Evolutionary conservation across 2,113 vertebrate species (phyloP), one percentile per base, ranked within the genome.

Genomic region (Indicator maculatus): DNA sequence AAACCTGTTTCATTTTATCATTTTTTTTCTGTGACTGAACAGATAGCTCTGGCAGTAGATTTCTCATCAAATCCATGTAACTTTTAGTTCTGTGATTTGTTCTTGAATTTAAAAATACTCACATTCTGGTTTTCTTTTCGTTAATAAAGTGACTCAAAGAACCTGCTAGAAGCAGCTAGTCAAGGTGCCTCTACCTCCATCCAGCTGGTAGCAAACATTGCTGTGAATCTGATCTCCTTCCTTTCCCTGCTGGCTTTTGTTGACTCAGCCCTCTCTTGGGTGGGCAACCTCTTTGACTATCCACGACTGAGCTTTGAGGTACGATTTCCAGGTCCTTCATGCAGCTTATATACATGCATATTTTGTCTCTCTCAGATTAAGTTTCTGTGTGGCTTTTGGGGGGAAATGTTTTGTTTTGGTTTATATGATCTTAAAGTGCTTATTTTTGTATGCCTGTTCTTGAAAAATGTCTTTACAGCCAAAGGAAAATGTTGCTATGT

Each of bases 261-360:
- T 39, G 98, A 99, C 36, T 94, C 98, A 7, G 93, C 84, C 27
- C 97, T 99, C 36, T 98, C 98, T 52, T 99, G 98, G 98, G 61
- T 99, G 26, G 98, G 98, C 50, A 98, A 26, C 71, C 97, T 99
- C 97, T 98, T 99, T 45, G 96, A 98, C 95, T 99, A 96, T 78
- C 98, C 98, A 17, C 96, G 99, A 83, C 91, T 99, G 74, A 99
- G 97, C 94, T 99, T 99, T 86, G 97, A 98, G 98, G 99, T 99
- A 97, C 77, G 76, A 47, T 73, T 31, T 64, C 69, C 38, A n/a
- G 23, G n/a, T 75, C 41, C 18, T 76, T 91, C 2, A 45, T 45
- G 38, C 15, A 52, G 5, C 10, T 39, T 69, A 64, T 28, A 28
- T 10, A 53, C 6, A 20, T 77, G 15, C 6, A 28, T 88, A 84